Percentiles rank a stretch among this genome's conserved stretches.
phyloP scores from a whole-genome alignment of 1,140 invertebrate species.

The Leptinotarsa texana region DNA sequence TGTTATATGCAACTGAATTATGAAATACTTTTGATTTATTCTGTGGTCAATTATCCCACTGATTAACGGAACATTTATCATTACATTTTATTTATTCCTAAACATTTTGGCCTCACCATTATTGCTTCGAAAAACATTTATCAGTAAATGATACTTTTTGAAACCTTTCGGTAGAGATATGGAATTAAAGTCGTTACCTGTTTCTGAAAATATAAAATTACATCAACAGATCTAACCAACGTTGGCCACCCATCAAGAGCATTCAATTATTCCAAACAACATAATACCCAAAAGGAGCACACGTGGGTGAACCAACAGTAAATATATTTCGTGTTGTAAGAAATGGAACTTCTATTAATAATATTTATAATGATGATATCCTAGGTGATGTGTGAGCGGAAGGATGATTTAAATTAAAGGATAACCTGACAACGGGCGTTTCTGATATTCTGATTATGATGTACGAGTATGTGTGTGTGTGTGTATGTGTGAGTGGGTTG shows the following conservation, averaged over 20 bases:
- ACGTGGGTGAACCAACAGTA: not conserved
- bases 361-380: constrained; percentile 4
- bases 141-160: too few species aligned
- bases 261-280: constrained; percentile 12
- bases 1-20: too few species aligned
- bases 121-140: too few species aligned
- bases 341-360: not conserved
- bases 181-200: not conserved
- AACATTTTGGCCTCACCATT: too few species aligned
- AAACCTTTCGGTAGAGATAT: too few species aligned
- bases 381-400: not conserved
- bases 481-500: too few species aligned
- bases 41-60: too few species aligned
- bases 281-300: constrained; percentile 10
- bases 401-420: not conserved
- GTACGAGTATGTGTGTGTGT: not conserved
- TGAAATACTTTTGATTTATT: too few species aligned
- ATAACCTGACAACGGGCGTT: not conserved
- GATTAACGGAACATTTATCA: too few species aligned
- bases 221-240: not conserved
- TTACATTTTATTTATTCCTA: too few species aligned
- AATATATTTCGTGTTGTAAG: not conserved
- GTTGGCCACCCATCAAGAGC: constrained; percentile 7
- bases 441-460: not conserved
- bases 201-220: not conserved